Percentiles rank a stretch among this genome's conserved stretches.
These are phyloP conservation scores for Myrmecobius fasciatus DNA, from an alignment of 2,113 vertebrate species.

Conservation along the genomic window DNA sequence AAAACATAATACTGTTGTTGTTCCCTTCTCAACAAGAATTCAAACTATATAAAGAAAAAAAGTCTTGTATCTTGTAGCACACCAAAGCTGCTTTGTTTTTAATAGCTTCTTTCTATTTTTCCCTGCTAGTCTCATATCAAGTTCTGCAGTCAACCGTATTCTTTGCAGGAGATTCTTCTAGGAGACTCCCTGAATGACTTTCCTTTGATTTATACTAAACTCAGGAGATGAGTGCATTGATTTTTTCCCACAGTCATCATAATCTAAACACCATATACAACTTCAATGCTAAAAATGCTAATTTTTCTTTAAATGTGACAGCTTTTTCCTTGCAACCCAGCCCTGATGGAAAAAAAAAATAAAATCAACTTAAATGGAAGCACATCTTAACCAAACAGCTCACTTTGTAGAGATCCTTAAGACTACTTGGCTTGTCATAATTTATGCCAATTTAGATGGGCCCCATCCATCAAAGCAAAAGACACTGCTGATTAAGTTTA, in stretches of 20 bases:
- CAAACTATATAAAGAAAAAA: slow-evolving; percentile 37
- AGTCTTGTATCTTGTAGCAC: slow-evolving; percentile 12
- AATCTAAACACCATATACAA: not conserved
- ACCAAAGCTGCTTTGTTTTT: slow-evolving; percentile 30
- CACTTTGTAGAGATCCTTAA: not conserved
- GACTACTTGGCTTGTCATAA: slow-evolving; percentile 8
- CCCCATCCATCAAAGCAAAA: not conserved
- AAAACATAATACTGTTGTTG: not conserved
- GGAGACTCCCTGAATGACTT: not conserved
- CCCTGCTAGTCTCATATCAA: not conserved
- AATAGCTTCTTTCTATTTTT: not conserved
- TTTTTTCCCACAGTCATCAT: slow-evolving; percentile 16
- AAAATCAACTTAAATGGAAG: not conserved
- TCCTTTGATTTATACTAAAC: slow-evolving; percentile 14
- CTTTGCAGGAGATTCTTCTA: slow-evolving; percentile 10
- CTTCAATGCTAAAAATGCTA: not conserved
- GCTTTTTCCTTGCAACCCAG: slow-evolving; percentile 4
- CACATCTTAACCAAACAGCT: not conserved
- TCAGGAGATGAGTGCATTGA: not conserved
- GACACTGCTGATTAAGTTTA: slow-evolving; percentile 27
- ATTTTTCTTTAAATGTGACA: not conserved
- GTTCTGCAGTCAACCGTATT: not conserved
- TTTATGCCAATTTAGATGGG: slow-evolving; percentile 2
- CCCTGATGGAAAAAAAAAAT: not conserved
- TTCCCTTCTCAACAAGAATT: slow-evolving; percentile 4